These are phyloP conservation scores for Nesospiza acunhae DNA, from an alignment of 2,113 vertebrate species.

Conservation along the genomic window DNA sequence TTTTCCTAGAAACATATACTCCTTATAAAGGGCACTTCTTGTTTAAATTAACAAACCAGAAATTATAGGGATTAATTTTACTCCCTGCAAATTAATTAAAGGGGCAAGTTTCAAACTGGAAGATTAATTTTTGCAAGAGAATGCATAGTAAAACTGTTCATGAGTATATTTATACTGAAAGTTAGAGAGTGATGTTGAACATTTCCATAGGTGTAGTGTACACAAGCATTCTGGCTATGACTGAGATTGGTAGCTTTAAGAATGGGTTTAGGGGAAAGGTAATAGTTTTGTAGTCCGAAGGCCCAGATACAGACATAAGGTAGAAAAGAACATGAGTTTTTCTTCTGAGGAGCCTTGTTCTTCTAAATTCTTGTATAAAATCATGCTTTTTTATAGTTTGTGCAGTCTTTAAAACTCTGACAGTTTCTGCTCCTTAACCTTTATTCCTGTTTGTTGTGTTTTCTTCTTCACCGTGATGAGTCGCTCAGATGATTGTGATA, in stretches of 20 bases:
- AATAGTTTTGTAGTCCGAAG: background rate
- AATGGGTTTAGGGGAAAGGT: background rate
- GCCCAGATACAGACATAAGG: background rate
- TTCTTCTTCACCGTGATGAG: background rate
- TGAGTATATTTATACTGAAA: background rate
- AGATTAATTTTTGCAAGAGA: background rate
- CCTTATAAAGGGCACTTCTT: background rate
- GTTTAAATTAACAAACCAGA: background rate
- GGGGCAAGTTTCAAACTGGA: background rate
- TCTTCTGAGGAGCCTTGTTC: background rate
- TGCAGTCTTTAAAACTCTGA: background rate
- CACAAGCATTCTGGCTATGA: background rate
- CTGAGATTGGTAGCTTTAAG: background rate
- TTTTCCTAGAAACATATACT: background rate
- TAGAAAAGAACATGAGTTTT: background rate
- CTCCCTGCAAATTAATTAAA: background rate
- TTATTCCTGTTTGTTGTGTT: background rate
- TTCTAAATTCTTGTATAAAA: background rate
- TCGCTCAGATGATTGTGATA: background rate
- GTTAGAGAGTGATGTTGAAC: background rate
- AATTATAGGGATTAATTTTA: background rate
- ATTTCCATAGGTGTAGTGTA: background rate
- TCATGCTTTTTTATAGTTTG: background rate
- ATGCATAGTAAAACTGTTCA: background rate
- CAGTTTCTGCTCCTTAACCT: background rate